A percentile compares a stretch with the other conserved stretches of the same genome.
Evolutionary conservation across 1,140 invertebrate genomes (phyloP).

Genomic region (Frieseomelitta varia): DNA sequence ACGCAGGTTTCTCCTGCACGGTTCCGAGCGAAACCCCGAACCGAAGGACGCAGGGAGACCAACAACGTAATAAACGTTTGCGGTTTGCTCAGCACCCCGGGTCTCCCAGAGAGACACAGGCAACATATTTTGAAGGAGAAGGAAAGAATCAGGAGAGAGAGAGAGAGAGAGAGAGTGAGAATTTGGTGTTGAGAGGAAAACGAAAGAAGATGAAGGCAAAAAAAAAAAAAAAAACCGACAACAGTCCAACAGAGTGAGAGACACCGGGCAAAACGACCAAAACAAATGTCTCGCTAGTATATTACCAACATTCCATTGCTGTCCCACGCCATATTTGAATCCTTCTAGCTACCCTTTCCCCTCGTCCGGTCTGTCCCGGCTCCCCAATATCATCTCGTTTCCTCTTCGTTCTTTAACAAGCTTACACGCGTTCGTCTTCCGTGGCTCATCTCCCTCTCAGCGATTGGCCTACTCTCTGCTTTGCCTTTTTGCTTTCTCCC

Average conservation of each 20-base stretch:
- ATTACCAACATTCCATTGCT: conserved; percentile 69
- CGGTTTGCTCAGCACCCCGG: conserved; percentile 5
- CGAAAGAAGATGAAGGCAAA: conserved; percentile 19
- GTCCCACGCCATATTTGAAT: conserved; percentile 69
- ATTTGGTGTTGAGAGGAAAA: background rate
- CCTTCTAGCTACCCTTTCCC: conserved; percentile 41
- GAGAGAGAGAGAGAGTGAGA: background rate
- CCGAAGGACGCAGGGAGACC: background rate
- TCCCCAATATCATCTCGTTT: conserved; percentile 34
- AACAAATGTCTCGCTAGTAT: conserved; percentile 65
- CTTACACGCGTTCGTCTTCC: conserved; percentile 44
- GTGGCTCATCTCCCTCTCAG: background rate
- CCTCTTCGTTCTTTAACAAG: conserved; percentile 27
- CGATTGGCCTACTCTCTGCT: background rate
- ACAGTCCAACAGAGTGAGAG: conserved; percentile 42
- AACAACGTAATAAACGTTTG: conserved; percentile 39
- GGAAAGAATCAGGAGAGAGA: background rate
- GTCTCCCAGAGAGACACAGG: background rate
- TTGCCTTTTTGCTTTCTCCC: background rate
- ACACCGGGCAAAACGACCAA: conserved; percentile 53
- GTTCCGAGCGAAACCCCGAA: background rate
- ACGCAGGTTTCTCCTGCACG: conserved; percentile 13
- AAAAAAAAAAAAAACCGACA: conserved; percentile 46
- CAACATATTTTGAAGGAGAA: background rate
- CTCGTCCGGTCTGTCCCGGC: conserved; percentile 3